Base-by-base conservation (phyloP, 2,888 invertebrate genomes). In the Sesia bembeciformis region DNA sequence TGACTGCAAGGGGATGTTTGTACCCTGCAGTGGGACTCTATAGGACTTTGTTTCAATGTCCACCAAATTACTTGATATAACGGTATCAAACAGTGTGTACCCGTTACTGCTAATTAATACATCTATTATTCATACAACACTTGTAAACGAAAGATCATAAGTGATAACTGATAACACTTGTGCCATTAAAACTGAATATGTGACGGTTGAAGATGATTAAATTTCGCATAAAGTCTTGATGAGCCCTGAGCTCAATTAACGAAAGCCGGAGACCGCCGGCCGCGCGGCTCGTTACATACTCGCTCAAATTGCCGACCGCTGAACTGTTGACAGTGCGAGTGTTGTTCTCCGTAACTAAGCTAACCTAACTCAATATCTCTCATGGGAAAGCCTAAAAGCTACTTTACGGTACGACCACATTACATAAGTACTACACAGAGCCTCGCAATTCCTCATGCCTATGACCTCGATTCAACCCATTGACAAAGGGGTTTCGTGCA, bases 321-420 rank as follows among this genome's bases (percentile, higher is more conserved):
- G 77, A 76, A 76, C 78, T 76, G 78, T 82, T 84, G 81, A 84
- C 70, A 72, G 72, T 72, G 72, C 69, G 72, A 72, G 77, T 77
- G 75, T 77, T 72, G 72, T 69, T 73, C 74, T 76, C 76, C 78
- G 71, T 72, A 70, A 78, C 74, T 77, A 76, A 76, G 74, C 75
- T 76, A 76, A 77, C 76, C 78, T 74, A 74, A 72, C 76, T 80
- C 76, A 79, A 82, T 79, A 78, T 74, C 78, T 81, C 87, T 79
- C 86, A 68, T 70, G 83, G 84, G 84, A 75, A 72, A 61, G 74
- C 79, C 81, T 81, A 82, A 84, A 84, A 82, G 78, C 78, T 75
- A 76, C 78, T 79, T 76, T 75, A 72, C 72, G 69, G 23, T 42
- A 7, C 7, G 7, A 42, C 42, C 5, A 6, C 7, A 42, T 42